phyloP scores from a whole-genome alignment of 2,888 invertebrate species.

The Drosophila anceps region DNA sequence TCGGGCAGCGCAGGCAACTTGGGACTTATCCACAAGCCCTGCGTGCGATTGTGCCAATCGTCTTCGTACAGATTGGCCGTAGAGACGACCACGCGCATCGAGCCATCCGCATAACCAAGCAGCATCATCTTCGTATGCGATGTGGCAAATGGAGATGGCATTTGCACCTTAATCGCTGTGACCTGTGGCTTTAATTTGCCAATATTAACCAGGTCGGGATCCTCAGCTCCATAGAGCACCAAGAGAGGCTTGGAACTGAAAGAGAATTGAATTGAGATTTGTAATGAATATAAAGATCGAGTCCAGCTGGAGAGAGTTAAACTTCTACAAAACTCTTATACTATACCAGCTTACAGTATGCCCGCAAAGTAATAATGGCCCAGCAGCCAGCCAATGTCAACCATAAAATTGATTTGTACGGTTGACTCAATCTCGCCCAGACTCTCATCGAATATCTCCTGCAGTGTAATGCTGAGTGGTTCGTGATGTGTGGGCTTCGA shows the following conservation, averaged over 20 bases:
- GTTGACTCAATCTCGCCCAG: conserved; percentile 91
- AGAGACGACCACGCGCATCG: conserved; percentile 93
- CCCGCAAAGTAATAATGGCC: conserved; percentile 93
- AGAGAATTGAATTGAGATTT: not conserved
- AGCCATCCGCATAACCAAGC: conserved; percentile 92
- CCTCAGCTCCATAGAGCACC: conserved; percentile 92
- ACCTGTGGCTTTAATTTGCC: conserved; percentile 88
- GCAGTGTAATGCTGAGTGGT: conserved; percentile 89
- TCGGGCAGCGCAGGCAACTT: conserved; percentile 88
- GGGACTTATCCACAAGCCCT: conserved; percentile 97
- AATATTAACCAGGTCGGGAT: conserved; percentile 87
- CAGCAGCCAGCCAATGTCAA: conserved; percentile 95
- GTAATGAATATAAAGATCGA: not conserved
- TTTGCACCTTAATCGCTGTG: conserved; percentile 88
- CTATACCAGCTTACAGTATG: conserved; percentile 86
- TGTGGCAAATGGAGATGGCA: conserved; percentile 92
- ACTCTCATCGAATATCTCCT: conserved; percentile 92
- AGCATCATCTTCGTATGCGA: conserved; percentile 97
- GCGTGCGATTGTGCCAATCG: conserved; percentile 98
- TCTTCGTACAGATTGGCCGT: conserved; percentile 96
- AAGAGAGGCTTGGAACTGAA: conserved; percentile 89
- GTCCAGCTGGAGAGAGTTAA: not conserved
- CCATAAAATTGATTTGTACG: conserved; percentile 97
- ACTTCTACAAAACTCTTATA: not conserved
- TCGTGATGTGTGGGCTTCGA: conserved; percentile 88